Conservation (phyloP, 2,113 vertebrate genomes). For the Micromys minutus region DNA sequence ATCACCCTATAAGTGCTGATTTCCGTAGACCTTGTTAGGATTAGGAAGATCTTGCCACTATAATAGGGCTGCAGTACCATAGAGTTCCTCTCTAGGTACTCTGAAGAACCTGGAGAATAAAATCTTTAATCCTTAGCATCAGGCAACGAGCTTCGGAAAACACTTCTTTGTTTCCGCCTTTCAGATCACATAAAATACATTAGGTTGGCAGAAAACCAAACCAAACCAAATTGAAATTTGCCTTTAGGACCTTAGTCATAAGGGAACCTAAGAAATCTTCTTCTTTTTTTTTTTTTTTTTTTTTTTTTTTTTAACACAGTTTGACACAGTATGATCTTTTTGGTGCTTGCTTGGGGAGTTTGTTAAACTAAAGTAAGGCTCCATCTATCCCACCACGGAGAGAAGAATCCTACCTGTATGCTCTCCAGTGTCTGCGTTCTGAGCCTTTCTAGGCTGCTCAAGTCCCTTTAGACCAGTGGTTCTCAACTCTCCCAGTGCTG, state of each 20-base stretch:
- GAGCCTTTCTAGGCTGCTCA: neutral
- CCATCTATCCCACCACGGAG: neutral
- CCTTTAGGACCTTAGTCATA: neutral
- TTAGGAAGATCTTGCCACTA: neutral
- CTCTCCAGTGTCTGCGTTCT: neutral
- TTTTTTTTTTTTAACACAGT: neutral
- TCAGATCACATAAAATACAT: neutral
- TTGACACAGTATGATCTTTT: neutral
- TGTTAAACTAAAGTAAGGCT: neutral
- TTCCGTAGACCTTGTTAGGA: neutral
- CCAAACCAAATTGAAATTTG: neutral
- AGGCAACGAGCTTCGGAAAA: neutral
- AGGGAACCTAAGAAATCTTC: neutral
- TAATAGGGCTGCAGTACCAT: neutral
- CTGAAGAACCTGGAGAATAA: neutral
- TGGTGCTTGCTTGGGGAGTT: neutral
- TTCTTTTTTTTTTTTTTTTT: slow-evolving; percentile 7
- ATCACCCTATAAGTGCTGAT: neutral
- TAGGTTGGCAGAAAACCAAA: neutral
- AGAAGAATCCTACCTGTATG: neutral
- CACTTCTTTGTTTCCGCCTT: neutral
- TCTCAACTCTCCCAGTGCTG: neutral
- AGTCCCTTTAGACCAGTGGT: neutral
- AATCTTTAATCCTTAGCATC: neutral
- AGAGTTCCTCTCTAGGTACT: neutral